These are phyloP conservation scores for Creontiades dilutus DNA, from an alignment of 2,888 invertebrate genomes.

Conservation along the genomic window DNA sequence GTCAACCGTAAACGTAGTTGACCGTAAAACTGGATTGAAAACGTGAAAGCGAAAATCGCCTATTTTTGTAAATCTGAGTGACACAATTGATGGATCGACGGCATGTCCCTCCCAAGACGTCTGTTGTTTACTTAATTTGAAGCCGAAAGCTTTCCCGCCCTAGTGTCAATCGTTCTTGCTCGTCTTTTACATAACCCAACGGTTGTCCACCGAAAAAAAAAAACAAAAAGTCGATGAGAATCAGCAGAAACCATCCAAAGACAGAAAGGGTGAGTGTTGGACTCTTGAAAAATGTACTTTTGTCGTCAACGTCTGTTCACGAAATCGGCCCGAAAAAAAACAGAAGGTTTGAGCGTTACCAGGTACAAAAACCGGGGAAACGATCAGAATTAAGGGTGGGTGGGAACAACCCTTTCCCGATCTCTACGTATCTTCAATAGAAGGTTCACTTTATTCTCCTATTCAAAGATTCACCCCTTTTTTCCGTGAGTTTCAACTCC, in stretches of 20 bases:
- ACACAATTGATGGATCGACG: background rate
- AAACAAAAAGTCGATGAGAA: background rate
- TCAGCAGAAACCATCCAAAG: background rate
- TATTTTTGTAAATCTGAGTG: too few species aligned
- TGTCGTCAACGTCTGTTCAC: conserved; percentile 38
- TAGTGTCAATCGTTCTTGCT: background rate
- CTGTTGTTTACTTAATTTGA: conserved; percentile 16
- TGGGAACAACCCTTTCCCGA: conserved; percentile 35
- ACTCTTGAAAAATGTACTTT: conserved; percentile 63
- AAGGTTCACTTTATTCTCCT: conserved; percentile 60
- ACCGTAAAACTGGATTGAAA: too few species aligned
- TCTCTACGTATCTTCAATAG: conserved; percentile 41
- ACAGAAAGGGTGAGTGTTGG: background rate
- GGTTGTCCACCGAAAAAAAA: background rate
- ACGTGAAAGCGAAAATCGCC: too few species aligned
- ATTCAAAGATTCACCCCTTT: conserved; percentile 66
- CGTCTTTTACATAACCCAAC: background rate
- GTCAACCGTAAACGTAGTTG: too few species aligned
- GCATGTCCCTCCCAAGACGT: background rate
- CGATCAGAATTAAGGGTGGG: background rate
- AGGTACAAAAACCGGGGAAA: background rate
- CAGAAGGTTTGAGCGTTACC: background rate
- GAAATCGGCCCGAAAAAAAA: background rate
- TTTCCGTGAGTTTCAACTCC: background rate
- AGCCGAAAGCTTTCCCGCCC: background rate